These are phyloP conservation scores for Laspeyria flexula DNA, from an alignment of 2,888 invertebrate species.

Conservation along the genomic window DNA sequence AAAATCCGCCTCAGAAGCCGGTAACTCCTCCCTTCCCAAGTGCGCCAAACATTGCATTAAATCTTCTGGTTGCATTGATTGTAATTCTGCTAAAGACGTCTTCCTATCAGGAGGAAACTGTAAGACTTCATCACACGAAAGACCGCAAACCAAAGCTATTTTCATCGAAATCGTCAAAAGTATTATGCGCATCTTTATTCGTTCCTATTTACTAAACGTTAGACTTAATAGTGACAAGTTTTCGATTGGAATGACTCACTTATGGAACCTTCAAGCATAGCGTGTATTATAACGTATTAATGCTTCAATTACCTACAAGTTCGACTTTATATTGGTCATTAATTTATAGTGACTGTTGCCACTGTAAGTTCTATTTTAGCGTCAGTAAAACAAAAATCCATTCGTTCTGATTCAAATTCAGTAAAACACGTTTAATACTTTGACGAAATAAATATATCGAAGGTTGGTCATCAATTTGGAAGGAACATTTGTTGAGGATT, in stretches of 20 bases:
- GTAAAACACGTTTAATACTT: too few species aligned
- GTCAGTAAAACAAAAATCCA: too few species aligned
- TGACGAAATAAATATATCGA: too few species aligned
- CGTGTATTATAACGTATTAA: conserved; percentile 31
- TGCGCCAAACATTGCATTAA: conserved; percentile 69
- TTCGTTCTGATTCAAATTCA: too few species aligned
- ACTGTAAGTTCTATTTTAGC: too few species aligned
- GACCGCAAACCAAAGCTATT: conserved; percentile 16
- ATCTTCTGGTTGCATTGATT: conserved; percentile 60
- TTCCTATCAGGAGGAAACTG: conserved; percentile 52
- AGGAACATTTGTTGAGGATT: too few species aligned
- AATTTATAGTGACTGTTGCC: conserved; percentile 4
- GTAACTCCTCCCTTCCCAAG: conserved; percentile 63
- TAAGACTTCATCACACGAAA: conserved; percentile 64
- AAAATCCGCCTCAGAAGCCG: conserved; percentile 57
- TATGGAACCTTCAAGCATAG: background rate
- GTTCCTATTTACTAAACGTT: conserved; percentile 5
- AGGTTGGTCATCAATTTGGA: too few species aligned
- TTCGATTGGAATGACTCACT: conserved; percentile 13
- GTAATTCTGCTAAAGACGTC: conserved; percentile 51
- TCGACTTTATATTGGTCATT: background rate
- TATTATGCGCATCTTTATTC: background rate
- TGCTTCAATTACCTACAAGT: conserved; percentile 23
- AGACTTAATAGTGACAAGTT: conserved; percentile 1
- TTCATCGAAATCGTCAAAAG: conserved; percentile 10